Conservation (phyloP, 2,888 invertebrate genomes). For the Eilema sororculum region DNA sequence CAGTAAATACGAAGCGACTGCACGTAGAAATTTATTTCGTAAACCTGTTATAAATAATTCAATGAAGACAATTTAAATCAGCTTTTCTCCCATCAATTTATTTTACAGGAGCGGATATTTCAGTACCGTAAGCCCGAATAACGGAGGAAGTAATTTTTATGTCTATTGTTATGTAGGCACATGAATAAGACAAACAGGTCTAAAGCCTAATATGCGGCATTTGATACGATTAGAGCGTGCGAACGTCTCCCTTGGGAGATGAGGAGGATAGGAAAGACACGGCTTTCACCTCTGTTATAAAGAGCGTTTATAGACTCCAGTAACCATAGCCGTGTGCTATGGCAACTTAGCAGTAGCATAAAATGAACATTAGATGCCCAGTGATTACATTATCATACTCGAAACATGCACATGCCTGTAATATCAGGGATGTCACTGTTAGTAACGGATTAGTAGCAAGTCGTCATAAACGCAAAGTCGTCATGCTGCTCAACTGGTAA, state of each 20-base stretch:
- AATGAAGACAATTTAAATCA: constrained; percentile 38
- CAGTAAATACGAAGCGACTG: constrained; percentile 22
- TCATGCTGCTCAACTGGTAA: too few species aligned
- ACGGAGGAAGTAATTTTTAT: not conserved
- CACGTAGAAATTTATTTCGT: constrained; percentile 12
- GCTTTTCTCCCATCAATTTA: not conserved
- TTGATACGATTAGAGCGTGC: not conserved
- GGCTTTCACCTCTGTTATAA: not conserved
- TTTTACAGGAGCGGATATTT: not conserved
- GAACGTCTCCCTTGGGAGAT: not conserved
- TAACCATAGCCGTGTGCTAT: too few species aligned
- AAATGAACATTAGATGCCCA: too few species aligned
- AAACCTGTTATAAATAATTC: constrained; percentile 28
- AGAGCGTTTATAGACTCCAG: too few species aligned
- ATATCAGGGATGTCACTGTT: too few species aligned
- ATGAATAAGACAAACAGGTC: not conserved
- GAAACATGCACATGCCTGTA: too few species aligned
- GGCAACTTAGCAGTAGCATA: too few species aligned
- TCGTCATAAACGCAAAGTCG: too few species aligned
- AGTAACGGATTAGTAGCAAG: too few species aligned
- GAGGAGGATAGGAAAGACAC: not conserved
- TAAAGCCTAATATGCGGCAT: not conserved
- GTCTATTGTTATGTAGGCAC: not conserved
- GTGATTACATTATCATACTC: too few species aligned
- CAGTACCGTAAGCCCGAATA: not conserved